Base-by-base conservation (phyloP, 2,888 invertebrate genomes). In the Callimorpha dominula region DNA sequence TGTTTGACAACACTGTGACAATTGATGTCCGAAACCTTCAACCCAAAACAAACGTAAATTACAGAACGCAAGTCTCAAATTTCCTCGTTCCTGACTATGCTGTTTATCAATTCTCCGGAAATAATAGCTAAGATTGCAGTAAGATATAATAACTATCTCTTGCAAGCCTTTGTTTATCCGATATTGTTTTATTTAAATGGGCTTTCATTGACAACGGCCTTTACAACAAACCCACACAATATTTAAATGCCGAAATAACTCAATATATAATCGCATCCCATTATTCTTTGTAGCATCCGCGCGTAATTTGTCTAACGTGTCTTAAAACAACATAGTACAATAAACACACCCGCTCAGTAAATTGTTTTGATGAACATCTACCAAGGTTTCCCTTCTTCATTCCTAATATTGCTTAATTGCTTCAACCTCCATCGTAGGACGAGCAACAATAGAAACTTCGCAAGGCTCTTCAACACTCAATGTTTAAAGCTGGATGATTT, bases 321-420 rank as follows among this genome's bases (percentile, higher is more conserved):
- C 73, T 78, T 72, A 79, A 84, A 83, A 77, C 78, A 81, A 75
- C 78, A 79, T 57, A 74, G 67, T 74, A 69, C 75, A 75, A 67
- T 52, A 54, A 68, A 77, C 68, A 79, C 74, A 81, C 78, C 78
- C 70, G 71, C 46, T 73, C 62, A 71, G 73, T 79, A 81, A 80
- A 84, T 85, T 81, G 78, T 83, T 79, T 79, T 71, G 65, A 80
- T 80, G 71, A 73, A 78, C 78, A 79, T 85, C 77, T 75, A 81
- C 76, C 86, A 93, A 94, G 92, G 94, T 89, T 91, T 90, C 86
- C 87, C 89, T 87, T 87, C 83, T 84, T 86, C 86, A 84, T 84
- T 87, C 88, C 87, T 87, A 90, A 90, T 89, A 90, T 93, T 92
- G 90, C 91, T 86, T 94, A 94, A 95, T 94, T 92, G 87, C 88